phyloP scores from a whole-genome alignment of 1,140 invertebrate species.

The Luehdorfia chinensis region DNA sequence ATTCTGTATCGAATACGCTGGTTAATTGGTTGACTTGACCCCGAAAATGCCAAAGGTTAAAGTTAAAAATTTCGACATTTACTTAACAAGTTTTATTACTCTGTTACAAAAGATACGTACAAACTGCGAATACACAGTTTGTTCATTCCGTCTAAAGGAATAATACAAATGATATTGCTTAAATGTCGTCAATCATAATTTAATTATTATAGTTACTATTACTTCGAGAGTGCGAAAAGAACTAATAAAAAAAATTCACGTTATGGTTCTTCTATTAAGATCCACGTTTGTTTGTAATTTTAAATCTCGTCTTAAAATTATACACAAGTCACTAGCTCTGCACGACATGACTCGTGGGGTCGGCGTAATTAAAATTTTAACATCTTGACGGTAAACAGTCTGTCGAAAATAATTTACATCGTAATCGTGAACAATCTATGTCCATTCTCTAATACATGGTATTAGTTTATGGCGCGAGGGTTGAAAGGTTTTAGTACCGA shows the following conservation, averaged over 20 bases:
- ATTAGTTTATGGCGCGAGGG: constrained; percentile 18
- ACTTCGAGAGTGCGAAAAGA: not conserved
- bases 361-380: constrained; percentile 17
- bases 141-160: not conserved
- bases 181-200: constrained; percentile 11
- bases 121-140: not conserved
- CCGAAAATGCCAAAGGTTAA: constrained; percentile 16
- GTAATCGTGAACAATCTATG: constrained; percentile 8
- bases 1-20: constrained; percentile 13
- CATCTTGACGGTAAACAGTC: constrained; percentile 16
- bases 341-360: constrained; percentile 16
- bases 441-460: constrained; percentile 11
- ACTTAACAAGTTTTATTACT: constrained; percentile 12
- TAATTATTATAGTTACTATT: constrained; percentile 14
- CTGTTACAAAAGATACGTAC: constrained; percentile 8
- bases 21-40: constrained; percentile 17
- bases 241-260: constrained; percentile 5
- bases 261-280: constrained; percentile 16
- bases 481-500: constrained; percentile 20
- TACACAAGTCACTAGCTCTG: constrained; percentile 10
- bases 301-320: not conserved
- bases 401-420: constrained; percentile 13
- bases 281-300: constrained; percentile 5
- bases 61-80: constrained; percentile 19
- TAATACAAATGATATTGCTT: constrained; percentile 13